Conservation (phyloP, 2,888 invertebrate genomes). For the Spisula subtruncata region DNA sequence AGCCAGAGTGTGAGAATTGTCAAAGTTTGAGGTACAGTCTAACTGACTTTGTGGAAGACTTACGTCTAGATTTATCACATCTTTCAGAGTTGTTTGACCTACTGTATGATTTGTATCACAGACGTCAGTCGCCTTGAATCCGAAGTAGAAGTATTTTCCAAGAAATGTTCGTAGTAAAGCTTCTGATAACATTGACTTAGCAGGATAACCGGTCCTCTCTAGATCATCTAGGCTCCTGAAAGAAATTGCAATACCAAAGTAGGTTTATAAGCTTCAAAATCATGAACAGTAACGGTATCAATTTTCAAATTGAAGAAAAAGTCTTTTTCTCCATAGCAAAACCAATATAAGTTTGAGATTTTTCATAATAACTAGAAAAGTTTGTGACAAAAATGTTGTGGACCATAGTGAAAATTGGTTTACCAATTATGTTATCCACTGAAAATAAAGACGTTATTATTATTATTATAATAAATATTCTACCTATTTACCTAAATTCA, state of each 20-base stretch:
- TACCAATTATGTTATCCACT: too few relatives aligned
- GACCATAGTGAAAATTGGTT: too few relatives aligned
- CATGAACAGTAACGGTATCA: too few relatives aligned
- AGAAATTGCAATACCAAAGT: background rate
- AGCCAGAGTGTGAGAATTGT: constrained; percentile 57
- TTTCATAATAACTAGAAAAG: too few relatives aligned
- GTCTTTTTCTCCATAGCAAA: too few relatives aligned
- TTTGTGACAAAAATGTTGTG: too few relatives aligned
- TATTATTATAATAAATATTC: too few relatives aligned
- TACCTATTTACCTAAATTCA: too few relatives aligned
- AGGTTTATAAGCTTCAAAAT: too few relatives aligned
- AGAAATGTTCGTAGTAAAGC: constrained; percentile 63
- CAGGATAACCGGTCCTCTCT: constrained; percentile 65
- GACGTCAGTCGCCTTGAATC: constrained; percentile 54
- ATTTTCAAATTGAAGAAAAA: too few relatives aligned
- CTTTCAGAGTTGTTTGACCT: constrained; percentile 6
- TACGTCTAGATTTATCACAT: constrained; percentile 40
- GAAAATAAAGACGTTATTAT: too few relatives aligned
- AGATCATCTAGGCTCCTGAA: constrained; percentile 65
- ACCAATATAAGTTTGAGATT: too few relatives aligned
- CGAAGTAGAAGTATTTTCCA: constrained; percentile 72
- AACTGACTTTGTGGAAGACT: constrained; percentile 43
- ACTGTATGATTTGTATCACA: background rate
- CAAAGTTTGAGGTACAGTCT: constrained; percentile 51
- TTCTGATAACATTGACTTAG: constrained; percentile 59